Conservation (phyloP, 2,888 invertebrate genomes). For the Oasisia sp. region DNA sequence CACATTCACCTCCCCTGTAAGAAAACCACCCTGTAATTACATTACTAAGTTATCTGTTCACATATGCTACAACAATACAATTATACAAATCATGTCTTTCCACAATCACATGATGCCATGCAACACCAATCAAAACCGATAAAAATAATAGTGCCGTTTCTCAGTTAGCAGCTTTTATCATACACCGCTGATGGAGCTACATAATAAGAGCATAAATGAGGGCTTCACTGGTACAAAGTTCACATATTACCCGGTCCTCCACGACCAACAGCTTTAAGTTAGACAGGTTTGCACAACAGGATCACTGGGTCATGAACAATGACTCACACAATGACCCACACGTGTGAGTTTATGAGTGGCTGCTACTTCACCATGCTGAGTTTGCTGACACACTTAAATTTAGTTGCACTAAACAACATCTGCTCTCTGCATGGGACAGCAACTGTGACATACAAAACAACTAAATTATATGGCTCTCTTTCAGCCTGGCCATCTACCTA, state of each 20-base stretch:
- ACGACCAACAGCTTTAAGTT: not conserved
- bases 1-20: too few species aligned
- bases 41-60: not conserved
- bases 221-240: constrained; percentile 3
- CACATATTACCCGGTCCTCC: not conserved
- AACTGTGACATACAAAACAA: not conserved
- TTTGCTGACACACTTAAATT: not conserved
- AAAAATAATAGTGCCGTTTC: not conserved
- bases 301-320: not conserved
- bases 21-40: not conserved
- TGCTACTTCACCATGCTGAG: not conserved
- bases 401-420: not conserved
- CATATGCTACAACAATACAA: not conserved
- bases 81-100: not conserved
- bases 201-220: not conserved
- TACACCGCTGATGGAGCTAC: not conserved
- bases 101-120: too few species aligned
- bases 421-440: not conserved
- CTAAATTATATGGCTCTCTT: not conserved
- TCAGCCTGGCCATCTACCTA: not conserved
- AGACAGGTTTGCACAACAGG: not conserved
- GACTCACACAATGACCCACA: not conserved
- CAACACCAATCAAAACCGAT: too few species aligned
- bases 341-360: not conserved
- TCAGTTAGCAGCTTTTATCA: not conserved